Base-by-base conservation (phyloP, 2,797 vertebrate genomes). In the Petrocephalus sullivani region DNA sequence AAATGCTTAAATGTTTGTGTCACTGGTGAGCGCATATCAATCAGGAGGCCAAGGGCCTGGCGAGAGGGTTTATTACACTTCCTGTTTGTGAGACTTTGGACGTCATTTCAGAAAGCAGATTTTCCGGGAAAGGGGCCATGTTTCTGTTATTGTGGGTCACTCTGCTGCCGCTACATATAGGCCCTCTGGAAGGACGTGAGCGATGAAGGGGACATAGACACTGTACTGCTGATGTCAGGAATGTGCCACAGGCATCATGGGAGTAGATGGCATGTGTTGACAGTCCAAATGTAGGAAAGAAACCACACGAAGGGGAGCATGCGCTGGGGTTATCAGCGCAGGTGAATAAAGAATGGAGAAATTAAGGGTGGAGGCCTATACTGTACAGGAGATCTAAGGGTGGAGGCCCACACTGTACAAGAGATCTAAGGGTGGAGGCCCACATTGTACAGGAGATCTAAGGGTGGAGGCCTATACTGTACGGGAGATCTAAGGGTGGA, bases 31-130 rank as follows among this genome's bases (percentile, higher is more conserved):
- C 9, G 49, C 46, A 21, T 21, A 54, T n/a, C 53, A 51, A 54
- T n/a, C n/a, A 53, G 49, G n/a, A 51, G n/a, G 49, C 21, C 71
- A 8, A 78, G 14, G 19, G 71, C 37, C 33, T 46, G 71, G 71
- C 19, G 71, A 41, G 71, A 41, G 33, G 71, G 37, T n/a, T 78
- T 78, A 78, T 46, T 78, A 46, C 37, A 19, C 71, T 78, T 78
- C 71, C 71, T 83, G 81, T 83, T 83, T 83, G 23, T 49, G 49
- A 53, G 81, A 83, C 49, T 83, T 53, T 83, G 78, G 19, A 83
- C 41, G 49, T 83, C 49, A 46, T 83, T 53, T 83, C 49, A 78
- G 37, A 78, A 46, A 6, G 71, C 71, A 46, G 37, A 78, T 78
- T 78, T 41, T 78, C 71, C 71, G 19, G 28, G 71, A 78, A 78